phyloP scores from a whole-genome alignment of 2,797 vertebrate genomes.

The Poeciliopsis presidionis region DNA sequence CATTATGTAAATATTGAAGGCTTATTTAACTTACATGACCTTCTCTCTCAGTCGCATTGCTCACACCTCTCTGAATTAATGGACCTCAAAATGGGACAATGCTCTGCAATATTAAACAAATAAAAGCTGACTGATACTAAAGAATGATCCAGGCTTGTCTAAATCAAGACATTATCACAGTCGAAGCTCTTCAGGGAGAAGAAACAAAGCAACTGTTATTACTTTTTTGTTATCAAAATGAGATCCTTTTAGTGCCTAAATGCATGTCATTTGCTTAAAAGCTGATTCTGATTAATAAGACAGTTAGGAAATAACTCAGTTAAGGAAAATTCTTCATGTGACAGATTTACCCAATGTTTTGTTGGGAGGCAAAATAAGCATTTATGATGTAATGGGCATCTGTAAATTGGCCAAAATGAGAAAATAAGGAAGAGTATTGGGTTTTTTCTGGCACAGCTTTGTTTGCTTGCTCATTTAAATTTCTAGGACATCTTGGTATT shows the following conservation, averaged over 20 bases:
- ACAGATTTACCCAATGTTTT: background rate
- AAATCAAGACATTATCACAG: background rate
- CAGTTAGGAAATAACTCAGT: background rate
- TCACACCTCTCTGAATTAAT: slow-evolving; percentile 1
- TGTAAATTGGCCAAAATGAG: background rate
- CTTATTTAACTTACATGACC: slow-evolving; percentile 9
- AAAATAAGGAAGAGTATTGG: background rate
- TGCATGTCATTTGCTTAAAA: slow-evolving; percentile 1
- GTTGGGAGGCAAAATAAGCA: background rate
- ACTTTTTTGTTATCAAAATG: background rate
- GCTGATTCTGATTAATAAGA: background rate
- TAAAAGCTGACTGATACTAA: slow-evolving; percentile 7
- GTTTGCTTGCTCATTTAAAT: background rate
- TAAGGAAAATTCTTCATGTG: background rate
- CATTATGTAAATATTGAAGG: slow-evolving; percentile 16
- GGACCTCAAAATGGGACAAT: slow-evolving; percentile 3
- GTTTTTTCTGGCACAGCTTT: background rate
- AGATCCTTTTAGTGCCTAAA: background rate
- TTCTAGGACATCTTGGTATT: background rate
- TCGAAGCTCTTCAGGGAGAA: background rate
- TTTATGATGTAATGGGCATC: background rate
- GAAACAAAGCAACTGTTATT: background rate
- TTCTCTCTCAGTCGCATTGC: slow-evolving; percentile 1
- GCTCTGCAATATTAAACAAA: slow-evolving; percentile 6
- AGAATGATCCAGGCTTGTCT: background rate